A percentile compares a stretch with the other conserved stretches of the same genome.
Evolutionary conservation across 1,140 invertebrate genomes (phyloP).

Genomic region (Eulimnadia texana): DNA sequence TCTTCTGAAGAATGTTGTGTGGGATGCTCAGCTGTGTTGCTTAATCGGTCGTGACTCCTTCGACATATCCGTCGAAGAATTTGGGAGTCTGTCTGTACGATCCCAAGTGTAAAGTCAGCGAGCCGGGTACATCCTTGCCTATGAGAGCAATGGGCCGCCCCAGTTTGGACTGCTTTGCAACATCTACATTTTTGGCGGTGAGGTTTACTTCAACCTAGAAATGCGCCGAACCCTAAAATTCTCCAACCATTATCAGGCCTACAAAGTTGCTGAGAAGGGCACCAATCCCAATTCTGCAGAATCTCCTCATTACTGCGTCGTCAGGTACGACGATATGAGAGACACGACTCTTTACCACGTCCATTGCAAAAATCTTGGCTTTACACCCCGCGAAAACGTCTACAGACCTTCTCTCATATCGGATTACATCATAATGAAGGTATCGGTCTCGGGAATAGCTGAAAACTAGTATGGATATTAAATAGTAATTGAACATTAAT

Average conservation of each 20-base stretch:
- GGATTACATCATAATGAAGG: no score
- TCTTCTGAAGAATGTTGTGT: not conserved
- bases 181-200: not conserved
- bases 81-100: not conserved
- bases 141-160: not conserved
- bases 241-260: not conserved
- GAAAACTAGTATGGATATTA: no score
- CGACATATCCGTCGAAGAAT: not conserved
- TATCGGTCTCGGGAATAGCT: no score
- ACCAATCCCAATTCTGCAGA: not conserved
- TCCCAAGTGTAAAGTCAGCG: no score
- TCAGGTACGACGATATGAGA: not conserved
- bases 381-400: no score
- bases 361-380: no score
- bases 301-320: not conserved
- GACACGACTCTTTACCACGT: not conserved
- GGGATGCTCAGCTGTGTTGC: not conserved
- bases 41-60: not conserved
- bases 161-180: not conserved
- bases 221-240: not conserved
- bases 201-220: not conserved
- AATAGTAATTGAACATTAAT: no score
- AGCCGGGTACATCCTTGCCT: not conserved
- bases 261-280: not conserved
- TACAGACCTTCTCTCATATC: no score